These are phyloP conservation scores for Cairina moschata DNA, from an alignment of 2,113 vertebrate species.

Conservation along the genomic window DNA sequence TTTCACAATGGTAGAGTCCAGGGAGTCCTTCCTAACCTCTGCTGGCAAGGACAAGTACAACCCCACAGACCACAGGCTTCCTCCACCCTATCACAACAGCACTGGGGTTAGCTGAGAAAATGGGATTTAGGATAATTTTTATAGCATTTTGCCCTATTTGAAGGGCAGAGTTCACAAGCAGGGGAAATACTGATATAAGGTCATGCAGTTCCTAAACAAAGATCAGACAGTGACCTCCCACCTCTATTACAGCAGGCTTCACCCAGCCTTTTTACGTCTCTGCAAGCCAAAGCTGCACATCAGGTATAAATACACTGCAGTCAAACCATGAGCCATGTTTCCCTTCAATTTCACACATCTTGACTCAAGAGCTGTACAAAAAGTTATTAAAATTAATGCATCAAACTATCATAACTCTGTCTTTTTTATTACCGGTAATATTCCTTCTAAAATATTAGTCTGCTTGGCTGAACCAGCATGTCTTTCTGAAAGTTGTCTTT, in stretches of 20 bases:
- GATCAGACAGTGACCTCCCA: background rate
- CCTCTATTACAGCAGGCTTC: background rate
- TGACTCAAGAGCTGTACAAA: conserved; percentile 47
- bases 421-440: conserved; percentile 74
- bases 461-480: conserved; percentile 51
- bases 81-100: too few relatives aligned
- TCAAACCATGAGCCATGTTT: conserved; percentile 37
- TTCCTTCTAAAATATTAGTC: conserved; percentile 74
- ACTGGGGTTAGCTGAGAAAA: background rate
- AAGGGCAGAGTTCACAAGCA: background rate
- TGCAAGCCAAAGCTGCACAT: background rate
- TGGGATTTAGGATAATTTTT: background rate
- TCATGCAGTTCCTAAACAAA: background rate
- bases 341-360: conserved; percentile 64
- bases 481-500: conserved; percentile 71
- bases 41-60: background rate
- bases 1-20: too few relatives aligned
- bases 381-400: conserved; percentile 79
- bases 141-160: background rate
- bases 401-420: conserved; percentile 71
- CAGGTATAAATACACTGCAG: conserved; percentile 25
- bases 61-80: background rate
- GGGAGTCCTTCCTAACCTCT: background rate
- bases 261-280: background rate
- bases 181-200: accelerated